Percentiles rank a stretch among this genome's conserved stretches.
Evolutionary conservation across 2,113 vertebrate genomes (phyloP).

Genomic region (Chionomys nivalis): DNA sequence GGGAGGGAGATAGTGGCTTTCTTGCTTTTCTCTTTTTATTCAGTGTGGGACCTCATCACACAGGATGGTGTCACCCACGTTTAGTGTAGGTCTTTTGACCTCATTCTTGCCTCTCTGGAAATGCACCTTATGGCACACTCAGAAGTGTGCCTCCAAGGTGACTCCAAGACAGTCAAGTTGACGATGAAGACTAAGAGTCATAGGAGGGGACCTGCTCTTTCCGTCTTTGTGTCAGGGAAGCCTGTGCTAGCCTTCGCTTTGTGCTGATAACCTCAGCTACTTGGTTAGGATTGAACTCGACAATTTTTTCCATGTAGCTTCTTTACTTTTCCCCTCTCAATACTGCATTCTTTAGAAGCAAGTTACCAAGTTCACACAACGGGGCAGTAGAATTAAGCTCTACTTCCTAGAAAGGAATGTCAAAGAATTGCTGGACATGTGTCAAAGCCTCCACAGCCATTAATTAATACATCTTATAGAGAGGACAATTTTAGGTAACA

Average conservation of each 20-base stretch:
- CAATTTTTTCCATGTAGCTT: neutral
- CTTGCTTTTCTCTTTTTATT: neutral
- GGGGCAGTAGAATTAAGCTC: neutral
- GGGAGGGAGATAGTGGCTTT: neutral
- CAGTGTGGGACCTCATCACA: neutral
- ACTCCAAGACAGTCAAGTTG: neutral
- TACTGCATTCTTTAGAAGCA: neutral
- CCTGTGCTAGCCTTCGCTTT: neutral
- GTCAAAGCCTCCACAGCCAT: neutral
- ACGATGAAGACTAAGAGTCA: neutral
- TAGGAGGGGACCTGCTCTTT: neutral
- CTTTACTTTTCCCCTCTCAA: neutral
- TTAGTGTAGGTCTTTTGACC: neutral
- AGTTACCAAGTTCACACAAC: neutral
- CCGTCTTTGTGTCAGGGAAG: too few species aligned
- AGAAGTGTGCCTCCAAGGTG: neutral
- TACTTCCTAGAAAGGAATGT: neutral
- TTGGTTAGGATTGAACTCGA: neutral
- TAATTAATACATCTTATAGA: constrained; percentile 38
- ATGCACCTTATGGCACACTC: neutral
- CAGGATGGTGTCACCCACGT: neutral
- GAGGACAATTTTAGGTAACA: constrained; percentile 24
- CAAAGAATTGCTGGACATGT: constrained; percentile 33
- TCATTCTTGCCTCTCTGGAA: neutral
- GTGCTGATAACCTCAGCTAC: neutral